Evolutionary conservation across 2,113 vertebrate species (phyloP).

Genomic region (human): DNA sequence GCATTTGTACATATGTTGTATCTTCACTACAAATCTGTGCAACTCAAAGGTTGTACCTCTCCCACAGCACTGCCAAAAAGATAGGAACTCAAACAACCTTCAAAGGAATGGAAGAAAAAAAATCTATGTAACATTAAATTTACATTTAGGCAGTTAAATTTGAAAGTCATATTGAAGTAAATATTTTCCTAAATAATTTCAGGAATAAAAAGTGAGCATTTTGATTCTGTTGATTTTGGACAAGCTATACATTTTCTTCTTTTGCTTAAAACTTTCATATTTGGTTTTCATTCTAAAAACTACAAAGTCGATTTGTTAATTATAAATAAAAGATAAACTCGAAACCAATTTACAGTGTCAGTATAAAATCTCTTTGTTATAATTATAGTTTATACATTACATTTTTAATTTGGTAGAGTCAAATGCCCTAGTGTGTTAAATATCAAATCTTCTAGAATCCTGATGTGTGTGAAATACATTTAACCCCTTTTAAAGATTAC

Average conservation of each 20-base stretch:
- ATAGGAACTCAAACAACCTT: neutral
- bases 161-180: neutral
- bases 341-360: neutral
- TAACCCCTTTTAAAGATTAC: neutral
- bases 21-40: neutral
- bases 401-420: neutral
- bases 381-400: constrained; percentile 19
- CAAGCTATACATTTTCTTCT: neutral
- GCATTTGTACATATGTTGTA: neutral
- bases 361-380: neutral
- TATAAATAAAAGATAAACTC: constrained; percentile 3
- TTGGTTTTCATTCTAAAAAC: neutral
- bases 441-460: neutral
- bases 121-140: neutral
- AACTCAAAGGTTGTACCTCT: neutral
- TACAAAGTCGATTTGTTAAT: neutral
- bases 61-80: neutral
- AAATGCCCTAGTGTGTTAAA: neutral
- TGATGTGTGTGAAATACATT: neutral
- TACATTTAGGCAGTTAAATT: neutral
- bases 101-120: neutral
- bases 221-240: neutral
- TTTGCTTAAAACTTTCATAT: neutral
- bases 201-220: neutral
- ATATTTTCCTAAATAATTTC: constrained; percentile 32